These are phyloP conservation scores for Limnothrissa miodon DNA, from an alignment of 2,113 vertebrate species.

Conservation along the genomic window DNA sequence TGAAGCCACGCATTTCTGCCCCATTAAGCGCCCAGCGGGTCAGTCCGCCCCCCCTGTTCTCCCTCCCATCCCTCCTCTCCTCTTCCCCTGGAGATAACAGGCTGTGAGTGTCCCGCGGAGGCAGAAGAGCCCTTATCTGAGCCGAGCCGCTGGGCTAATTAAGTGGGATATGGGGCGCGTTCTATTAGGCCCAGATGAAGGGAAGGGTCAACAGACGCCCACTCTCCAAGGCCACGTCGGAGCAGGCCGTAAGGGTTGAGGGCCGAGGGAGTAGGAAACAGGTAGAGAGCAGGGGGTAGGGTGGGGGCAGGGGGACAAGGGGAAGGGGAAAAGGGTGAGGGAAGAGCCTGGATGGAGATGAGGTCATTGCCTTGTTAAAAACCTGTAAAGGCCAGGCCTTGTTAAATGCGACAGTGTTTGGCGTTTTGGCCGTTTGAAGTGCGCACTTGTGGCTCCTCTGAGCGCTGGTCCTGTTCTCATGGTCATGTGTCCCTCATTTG, in stretches of 20 bases:
- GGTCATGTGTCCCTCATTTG: constrained; percentile 1
- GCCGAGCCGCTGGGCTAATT: constrained; percentile 42
- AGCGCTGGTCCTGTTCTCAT: not conserved
- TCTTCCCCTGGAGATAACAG: constrained; percentile 29
- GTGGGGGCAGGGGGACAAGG: not conserved
- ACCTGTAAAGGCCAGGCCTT: constrained; percentile 31
- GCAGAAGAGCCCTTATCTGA: constrained; percentile 47
- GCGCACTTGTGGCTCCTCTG: not conserved
- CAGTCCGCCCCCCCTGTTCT: constrained; percentile 10
- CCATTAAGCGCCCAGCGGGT: not conserved
- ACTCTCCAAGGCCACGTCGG: not conserved
- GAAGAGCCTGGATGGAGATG: not conserved
- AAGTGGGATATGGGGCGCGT: constrained; percentile 45
- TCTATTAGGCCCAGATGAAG: constrained; percentile 53
- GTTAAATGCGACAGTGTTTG: constrained; percentile 44
- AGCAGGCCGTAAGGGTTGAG: constrained; percentile 34
- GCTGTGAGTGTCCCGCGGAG: constrained; percentile 32
- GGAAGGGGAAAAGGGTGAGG: not conserved
- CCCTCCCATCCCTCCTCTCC: not conserved
- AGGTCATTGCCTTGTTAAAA: constrained; percentile 43
- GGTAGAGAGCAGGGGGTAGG: too few relatives aligned
- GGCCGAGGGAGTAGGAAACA: not conserved
- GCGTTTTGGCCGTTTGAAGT: not conserved
- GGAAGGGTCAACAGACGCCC: constrained; percentile 40
- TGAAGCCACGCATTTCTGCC: not conserved